Base-by-base conservation (phyloP, 1,140 invertebrate species). In the Plectrocnemia conspersa region DNA sequence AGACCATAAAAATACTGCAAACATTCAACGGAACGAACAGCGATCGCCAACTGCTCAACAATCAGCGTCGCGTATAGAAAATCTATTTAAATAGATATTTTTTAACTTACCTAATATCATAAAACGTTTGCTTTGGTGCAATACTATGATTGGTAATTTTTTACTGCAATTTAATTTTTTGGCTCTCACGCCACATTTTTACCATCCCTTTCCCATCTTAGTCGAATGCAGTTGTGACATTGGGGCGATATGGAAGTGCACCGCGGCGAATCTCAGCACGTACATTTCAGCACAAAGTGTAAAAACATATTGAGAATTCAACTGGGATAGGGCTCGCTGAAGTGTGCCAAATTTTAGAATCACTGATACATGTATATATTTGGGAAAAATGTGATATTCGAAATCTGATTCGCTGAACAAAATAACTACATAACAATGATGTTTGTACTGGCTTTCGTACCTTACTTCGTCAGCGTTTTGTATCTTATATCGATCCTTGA, bases 231-330 rank as follows among this genome's bases (percentile, higher is more conserved):
- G 42, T 13, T n/a, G 25, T 47, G 45, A 47, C 45, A 18, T 47
- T 21, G 21, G 5, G 22, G 13, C 42, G 22, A 45, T 45, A 45
- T 45, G 25, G 45, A 21, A 33, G 10, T 3, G 41, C 21, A n/a
- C 27, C 29, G 16, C 45, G 32, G 45, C 27, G 35, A 33, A 47
- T 33, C 45, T 47, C 29, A 15, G 25, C 45, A 29, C 45, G 45
- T 47, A n/a, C 35, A 21, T 19, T 44, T 16, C 25, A 7, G 23
- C 15, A 24, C 41, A 44, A 44, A 44, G 41, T 4, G 23, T 21
- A 44, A 44, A 44, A 44, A 19, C 41, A 44, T 19, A 44, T 44
- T 44, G 18, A 44, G 25, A 44, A n/a, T n/a, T 18, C 21, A n/a
- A n/a, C 25, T 19, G 45, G 45, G 35, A 23, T n/a, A n/a, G n/a